These are phyloP conservation scores for Pachymerium ferrugineum DNA, from an alignment of 2,888 invertebrate species.

Conservation along the genomic window DNA sequence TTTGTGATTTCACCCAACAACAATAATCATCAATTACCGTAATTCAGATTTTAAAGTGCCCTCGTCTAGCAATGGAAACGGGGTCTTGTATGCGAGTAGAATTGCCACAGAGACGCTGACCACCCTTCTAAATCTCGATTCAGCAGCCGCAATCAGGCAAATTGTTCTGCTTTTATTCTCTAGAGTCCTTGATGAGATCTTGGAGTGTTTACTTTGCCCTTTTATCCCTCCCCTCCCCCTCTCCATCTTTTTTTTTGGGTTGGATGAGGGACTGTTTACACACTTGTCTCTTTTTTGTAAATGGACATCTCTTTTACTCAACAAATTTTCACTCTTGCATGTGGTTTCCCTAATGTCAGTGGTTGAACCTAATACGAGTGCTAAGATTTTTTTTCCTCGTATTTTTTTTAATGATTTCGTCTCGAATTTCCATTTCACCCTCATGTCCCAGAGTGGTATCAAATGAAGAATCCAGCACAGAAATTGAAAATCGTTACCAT, in stretches of 20 bases:
- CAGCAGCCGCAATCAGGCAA: slow-evolving; percentile 32
- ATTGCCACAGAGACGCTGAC: slow-evolving; percentile 9
- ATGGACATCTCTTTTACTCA: background rate
- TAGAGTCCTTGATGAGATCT: slow-evolving; percentile 2
- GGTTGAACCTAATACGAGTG: slow-evolving; percentile 8
- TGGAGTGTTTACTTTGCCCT: slow-evolving; percentile 1
- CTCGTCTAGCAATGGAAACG: no score
- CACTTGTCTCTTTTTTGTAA: background rate
- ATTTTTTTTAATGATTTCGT: slow-evolving; percentile 2
- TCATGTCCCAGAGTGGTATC: background rate
- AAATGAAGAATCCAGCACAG: background rate
- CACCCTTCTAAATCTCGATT: slow-evolving; percentile 11
- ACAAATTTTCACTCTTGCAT: background rate
- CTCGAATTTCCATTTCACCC: background rate
- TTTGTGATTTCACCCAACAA: slow-evolving; percentile 31
- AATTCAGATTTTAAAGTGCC: no score
- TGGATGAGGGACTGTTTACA: background rate
- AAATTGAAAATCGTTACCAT: slow-evolving; percentile 24
- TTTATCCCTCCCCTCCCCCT: background rate
- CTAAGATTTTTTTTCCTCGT: background rate
- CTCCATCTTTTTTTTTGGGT: background rate
- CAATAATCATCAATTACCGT: slow-evolving; percentile 32
- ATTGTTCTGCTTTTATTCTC: slow-evolving; percentile 29
- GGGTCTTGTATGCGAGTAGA: no score
- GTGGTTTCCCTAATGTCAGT: background rate